phyloP scores from a whole-genome alignment of 2,888 invertebrate species.

The Tromatobia lineatoria region DNA sequence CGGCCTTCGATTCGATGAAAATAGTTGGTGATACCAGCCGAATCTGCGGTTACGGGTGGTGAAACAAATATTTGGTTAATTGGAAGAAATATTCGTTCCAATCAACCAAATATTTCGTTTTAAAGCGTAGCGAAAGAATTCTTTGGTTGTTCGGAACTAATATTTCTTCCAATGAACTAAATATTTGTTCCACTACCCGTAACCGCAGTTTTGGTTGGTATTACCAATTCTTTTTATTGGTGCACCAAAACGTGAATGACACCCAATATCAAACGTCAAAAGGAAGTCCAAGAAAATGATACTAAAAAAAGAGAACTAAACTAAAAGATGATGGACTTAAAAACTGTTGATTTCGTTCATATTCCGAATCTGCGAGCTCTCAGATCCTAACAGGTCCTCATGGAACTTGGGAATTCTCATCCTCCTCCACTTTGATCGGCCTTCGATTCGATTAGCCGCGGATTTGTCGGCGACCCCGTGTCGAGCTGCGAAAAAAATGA shows the following conservation, averaged over 20 bases:
- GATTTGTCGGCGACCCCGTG: conserved; percentile 67
- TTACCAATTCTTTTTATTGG: too few relatives aligned
- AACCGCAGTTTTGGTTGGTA: too few relatives aligned
- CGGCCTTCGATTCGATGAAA: conserved; percentile 75
- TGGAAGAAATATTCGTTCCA: too few relatives aligned
- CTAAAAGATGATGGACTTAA: background rate
- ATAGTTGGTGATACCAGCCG: too few relatives aligned
- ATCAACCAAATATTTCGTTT: too few relatives aligned
- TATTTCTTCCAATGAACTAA: too few relatives aligned
- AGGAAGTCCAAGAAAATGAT: background rate
- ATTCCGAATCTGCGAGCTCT: background rate
- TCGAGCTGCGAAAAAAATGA: conserved; percentile 73
- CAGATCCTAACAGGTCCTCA: background rate
- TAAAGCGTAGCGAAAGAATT: too few relatives aligned
- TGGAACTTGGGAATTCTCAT: conserved; percentile 36
- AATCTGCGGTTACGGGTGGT: too few relatives aligned
- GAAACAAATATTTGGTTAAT: too few relatives aligned
- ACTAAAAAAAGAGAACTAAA: background rate
- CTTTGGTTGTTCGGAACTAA: too few relatives aligned
- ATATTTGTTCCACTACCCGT: too few relatives aligned
- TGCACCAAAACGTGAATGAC: background rate
- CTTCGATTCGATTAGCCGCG: conserved; percentile 75
- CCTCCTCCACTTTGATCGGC: conserved; percentile 56
- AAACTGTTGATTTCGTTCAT: background rate
- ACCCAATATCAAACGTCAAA: background rate